Conservation (phyloP, 2,113 vertebrate species). For the Cyprinus carpio region DNA sequence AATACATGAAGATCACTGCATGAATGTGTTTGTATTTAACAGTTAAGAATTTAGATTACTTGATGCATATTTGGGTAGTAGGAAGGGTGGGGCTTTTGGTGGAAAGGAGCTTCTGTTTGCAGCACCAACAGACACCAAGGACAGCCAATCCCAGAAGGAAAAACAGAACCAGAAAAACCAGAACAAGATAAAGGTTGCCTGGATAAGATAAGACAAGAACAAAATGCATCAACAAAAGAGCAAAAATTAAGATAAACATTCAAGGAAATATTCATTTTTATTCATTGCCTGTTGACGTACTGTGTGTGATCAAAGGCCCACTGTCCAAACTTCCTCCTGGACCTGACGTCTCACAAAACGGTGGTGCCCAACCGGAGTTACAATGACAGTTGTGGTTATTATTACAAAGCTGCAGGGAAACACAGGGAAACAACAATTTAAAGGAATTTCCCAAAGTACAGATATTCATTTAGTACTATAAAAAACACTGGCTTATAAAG, state of each 20-base stretch:
- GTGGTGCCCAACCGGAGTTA: constrained; percentile 86
- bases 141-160: constrained; percentile 60
- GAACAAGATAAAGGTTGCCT: constrained; percentile 61
- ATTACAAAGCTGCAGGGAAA: constrained; percentile 85
- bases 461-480: not conserved
- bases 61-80: constrained; percentile 49
- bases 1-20: not conserved
- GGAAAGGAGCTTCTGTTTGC: constrained; percentile 62
- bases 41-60: not conserved
- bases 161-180: constrained; percentile 64
- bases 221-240: not conserved
- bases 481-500: not conserved
- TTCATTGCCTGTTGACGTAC: constrained; percentile 60
- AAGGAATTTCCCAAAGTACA: not conserved
- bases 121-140: constrained; percentile 66
- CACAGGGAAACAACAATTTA: not conserved
- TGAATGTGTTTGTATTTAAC: not conserved
- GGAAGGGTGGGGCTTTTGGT: constrained; percentile 59
- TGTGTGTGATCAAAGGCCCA: constrained; percentile 76
- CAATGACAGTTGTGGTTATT: constrained; percentile 97
- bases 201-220: constrained; percentile 1
- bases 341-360: constrained; percentile 81
- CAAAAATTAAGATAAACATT: not conserved
- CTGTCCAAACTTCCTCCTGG: constrained; percentile 90
- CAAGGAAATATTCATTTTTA: not conserved